Conservation (phyloP, 2,797 vertebrate genomes). For the Sebastes steindachneri region DNA sequence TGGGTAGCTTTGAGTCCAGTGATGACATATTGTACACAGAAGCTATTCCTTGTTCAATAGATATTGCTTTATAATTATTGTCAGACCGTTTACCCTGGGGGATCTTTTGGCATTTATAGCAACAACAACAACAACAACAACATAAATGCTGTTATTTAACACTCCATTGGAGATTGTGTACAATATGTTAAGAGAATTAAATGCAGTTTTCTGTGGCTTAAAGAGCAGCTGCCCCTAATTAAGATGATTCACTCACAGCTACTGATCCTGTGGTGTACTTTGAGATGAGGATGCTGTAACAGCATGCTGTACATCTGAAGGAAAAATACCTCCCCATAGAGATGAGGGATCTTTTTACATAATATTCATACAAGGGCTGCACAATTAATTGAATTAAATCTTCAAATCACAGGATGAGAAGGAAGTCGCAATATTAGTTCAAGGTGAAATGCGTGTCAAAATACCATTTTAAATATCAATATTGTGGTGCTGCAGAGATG, state of each 20-base stretch:
- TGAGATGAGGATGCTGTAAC: not conserved
- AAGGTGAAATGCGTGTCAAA: no score
- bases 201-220: not conserved
- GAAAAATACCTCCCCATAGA: not conserved
- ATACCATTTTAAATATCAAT: no score
- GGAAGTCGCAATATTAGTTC: no score
- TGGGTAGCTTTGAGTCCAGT: not conserved
- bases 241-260: not conserved
- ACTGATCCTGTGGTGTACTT: not conserved
- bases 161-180: not conserved
- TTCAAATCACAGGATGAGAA: no score
- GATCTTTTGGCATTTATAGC: not conserved
- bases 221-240: not conserved
- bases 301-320: not conserved
- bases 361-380: not conserved
- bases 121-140: no score
- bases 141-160: not conserved
- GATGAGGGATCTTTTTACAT: not conserved
- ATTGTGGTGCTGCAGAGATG: no score
- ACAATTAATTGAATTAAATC: no score
- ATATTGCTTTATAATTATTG: not conserved
- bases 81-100: not conserved
- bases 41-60: not conserved
- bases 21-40: constrained; percentile 34
- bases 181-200: not conserved